Conservation (phyloP, 1,140 invertebrate species). For the Physella acuta region DNA sequence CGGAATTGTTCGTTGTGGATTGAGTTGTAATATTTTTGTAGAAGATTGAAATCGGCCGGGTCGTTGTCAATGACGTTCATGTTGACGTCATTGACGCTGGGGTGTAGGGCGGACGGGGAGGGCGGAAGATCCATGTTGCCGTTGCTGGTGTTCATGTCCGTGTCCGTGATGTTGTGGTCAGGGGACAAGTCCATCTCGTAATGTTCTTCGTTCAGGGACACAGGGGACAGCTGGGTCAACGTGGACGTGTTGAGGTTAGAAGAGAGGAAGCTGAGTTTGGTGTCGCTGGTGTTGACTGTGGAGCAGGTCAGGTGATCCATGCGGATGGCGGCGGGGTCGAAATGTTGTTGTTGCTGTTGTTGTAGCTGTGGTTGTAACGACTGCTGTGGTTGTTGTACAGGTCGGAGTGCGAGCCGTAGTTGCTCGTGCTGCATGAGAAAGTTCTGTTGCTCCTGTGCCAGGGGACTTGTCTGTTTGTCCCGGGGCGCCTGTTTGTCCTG, state of each 20-base stretch:
- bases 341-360: not conserved
- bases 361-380: not conserved
- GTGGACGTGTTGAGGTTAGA: not conserved
- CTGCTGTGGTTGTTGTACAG: not conserved
- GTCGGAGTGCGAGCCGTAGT: not conserved
- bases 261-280: not conserved
- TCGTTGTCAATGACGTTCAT: conserved; percentile 16
- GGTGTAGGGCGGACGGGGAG: not conserved
- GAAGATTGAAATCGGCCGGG: conserved; percentile 6
- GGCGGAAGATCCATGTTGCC: not conserved
- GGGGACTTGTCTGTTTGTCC: not conserved
- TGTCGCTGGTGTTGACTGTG: not conserved
- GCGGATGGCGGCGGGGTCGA: not conserved
- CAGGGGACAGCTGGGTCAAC: conserved; percentile 17
- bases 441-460: conserved; percentile 19
- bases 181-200: conserved; percentile 1
- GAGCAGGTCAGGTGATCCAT: conserved; percentile 14
- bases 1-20: conserved; percentile 15
- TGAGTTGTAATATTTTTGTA: conserved; percentile 19
- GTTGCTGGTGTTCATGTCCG: not conserved
- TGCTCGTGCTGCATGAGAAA: not conserved
- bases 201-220: not conserved
- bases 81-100: conserved; percentile 14
- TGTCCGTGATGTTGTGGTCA: not conserved
- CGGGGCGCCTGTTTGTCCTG: conserved; percentile 7